Evolutionary conservation across 2,888 invertebrate species (phyloP).

Genomic region (Rotaria socialis): DNA sequence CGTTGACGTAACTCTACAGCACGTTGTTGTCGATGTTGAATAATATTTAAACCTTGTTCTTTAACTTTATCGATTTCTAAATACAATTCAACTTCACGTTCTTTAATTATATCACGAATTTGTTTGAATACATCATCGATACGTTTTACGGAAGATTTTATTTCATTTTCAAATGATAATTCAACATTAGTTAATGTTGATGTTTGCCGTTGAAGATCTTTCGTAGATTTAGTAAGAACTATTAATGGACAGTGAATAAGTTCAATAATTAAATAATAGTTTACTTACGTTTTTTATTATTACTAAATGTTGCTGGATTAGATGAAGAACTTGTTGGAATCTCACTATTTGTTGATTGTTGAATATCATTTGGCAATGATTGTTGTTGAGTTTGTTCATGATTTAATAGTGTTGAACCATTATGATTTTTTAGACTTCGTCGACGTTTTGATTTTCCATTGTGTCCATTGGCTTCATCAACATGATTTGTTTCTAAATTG

Average conservation of each 20-base stretch:
- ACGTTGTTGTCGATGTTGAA: slow-evolving; percentile 16
- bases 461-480: not conserved
- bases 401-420: not conserved
- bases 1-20: slow-evolving; percentile 8
- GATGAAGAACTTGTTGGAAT: not conserved
- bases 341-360: not conserved
- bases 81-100: slow-evolving; percentile 30
- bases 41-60: slow-evolving; percentile 28
- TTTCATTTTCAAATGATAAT: slow-evolving; percentile 32
- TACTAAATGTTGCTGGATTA: not conserved
- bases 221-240: not conserved
- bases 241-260: no score
- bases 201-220: slow-evolving; percentile 33
- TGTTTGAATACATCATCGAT: slow-evolving; percentile 12
- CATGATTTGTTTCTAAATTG: not conserved
- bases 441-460: not conserved
- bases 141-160: not conserved
- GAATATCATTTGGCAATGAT: not conserved
- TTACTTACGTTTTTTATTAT: not conserved
- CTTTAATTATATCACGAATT: not conserved
- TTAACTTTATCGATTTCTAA: slow-evolving; percentile 29
- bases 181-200: slow-evolving; percentile 21
- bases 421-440: not conserved
- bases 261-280: no score
- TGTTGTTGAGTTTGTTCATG: not conserved